Percentiles rank a stretch among this genome's conserved stretches.
phyloP scores from a whole-genome alignment of 2,797 vertebrate genomes.

The Cercopithecus neglectus region DNA sequence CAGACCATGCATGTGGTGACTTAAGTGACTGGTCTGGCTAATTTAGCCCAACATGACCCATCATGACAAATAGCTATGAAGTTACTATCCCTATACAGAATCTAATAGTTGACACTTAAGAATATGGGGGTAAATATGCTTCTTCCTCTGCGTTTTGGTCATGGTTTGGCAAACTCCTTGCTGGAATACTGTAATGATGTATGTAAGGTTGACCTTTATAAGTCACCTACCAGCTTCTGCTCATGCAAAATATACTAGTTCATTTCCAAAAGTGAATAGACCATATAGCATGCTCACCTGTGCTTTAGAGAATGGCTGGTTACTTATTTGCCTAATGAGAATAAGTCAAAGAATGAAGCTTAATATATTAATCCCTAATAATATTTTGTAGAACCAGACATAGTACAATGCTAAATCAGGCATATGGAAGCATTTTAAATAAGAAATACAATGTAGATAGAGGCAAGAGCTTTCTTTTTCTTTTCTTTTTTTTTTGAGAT shows the following conservation, averaged over 20 bases:
- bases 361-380: conserved; percentile 29
- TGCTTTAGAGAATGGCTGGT: background rate
- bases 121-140: background rate
- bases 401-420: background rate
- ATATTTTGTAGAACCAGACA: conserved; percentile 1
- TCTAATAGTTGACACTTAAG: background rate
- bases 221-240: conserved; percentile 39
- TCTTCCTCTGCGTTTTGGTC: conserved; percentile 7
- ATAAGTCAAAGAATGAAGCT: background rate
- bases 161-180: background rate
- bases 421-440: background rate
- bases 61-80: background rate
- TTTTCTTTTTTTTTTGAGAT: background rate
- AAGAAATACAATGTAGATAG: background rate
- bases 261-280: conserved; percentile 8
- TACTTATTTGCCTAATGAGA: conserved; percentile 26
- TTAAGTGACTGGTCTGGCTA: background rate
- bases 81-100: background rate
- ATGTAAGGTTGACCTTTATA: conserved; percentile 19
- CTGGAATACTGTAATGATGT: background rate
- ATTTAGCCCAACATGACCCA: background rate
- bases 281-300: background rate
- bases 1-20: background rate
- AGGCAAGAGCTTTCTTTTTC: background rate
- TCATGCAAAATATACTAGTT: conserved; percentile 13